Conservation (phyloP, 1,140 invertebrate species). For the Xylocopa sonorina region DNA sequence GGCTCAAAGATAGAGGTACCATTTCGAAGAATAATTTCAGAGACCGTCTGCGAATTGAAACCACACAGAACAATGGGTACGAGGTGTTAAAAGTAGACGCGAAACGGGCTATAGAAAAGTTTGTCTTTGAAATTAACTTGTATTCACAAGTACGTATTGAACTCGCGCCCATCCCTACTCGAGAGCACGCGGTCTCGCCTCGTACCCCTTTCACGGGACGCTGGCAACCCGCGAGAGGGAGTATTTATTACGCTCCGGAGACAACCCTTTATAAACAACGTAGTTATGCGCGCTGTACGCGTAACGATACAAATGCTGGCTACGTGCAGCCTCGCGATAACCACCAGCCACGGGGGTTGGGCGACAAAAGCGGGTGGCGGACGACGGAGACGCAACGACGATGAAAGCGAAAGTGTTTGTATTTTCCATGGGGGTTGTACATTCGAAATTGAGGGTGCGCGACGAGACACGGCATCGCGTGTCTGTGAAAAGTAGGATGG, state of each 20-base stretch:
- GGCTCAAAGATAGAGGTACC: too few relatives aligned
- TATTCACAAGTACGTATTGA: too few relatives aligned
- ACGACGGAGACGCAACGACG: background rate
- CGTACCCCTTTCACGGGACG: background rate
- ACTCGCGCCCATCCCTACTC: too few relatives aligned
- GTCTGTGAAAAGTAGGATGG: too few relatives aligned
- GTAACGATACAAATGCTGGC: slow-evolving; percentile 18
- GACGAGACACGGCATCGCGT: background rate
- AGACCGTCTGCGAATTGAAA: too few relatives aligned
- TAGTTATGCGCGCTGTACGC: slow-evolving; percentile 12
- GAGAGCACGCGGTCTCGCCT: background rate
- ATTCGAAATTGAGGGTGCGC: background rate
- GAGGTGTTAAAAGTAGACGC: too few relatives aligned
- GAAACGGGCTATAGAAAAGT: too few relatives aligned
- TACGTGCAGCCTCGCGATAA: slow-evolving; percentile 15
- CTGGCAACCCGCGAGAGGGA: background rate
- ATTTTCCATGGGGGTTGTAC: background rate
- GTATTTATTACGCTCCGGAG: slow-evolving; percentile 28
- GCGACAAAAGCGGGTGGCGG: background rate
- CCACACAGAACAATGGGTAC: too few relatives aligned
- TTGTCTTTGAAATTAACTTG: too few relatives aligned
- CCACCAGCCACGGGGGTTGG: background rate
- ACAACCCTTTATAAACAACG: slow-evolving; percentile 25
- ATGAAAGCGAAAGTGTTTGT: slow-evolving; percentile 18
- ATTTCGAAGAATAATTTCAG: too few relatives aligned